Conservation (phyloP, 2,113 vertebrate genomes). For the Stictonetta naevosa region DNA sequence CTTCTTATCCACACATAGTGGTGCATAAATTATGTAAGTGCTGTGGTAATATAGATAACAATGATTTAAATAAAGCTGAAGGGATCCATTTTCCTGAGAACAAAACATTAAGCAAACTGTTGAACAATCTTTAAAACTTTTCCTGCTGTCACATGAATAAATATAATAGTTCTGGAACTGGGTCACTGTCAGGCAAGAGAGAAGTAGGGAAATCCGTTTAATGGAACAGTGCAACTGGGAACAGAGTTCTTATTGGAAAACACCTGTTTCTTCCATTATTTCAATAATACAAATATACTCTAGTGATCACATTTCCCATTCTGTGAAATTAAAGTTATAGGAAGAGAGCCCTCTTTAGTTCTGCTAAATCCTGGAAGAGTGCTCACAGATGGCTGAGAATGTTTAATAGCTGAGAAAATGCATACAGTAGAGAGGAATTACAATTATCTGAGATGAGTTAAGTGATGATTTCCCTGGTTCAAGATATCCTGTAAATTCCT, state of each 20-base stretch:
- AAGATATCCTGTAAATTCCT: constrained; percentile 40
- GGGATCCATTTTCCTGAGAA: not conserved
- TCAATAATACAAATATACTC: not conserved
- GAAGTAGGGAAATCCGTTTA: not conserved
- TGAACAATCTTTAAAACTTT: not conserved
- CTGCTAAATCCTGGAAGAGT: constrained; percentile 9
- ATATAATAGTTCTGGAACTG: constrained; percentile 15
- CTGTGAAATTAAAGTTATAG: constrained; percentile 40
- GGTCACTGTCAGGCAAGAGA: not conserved
- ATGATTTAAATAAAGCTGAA: not conserved
- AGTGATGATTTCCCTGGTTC: constrained; percentile 32
- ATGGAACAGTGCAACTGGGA: constrained; percentile 33
- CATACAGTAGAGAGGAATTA: not conserved
- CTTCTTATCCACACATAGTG: not conserved
- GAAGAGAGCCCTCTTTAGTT: not conserved
- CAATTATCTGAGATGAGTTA: constrained; percentile 50
- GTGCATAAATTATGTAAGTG: not conserved
- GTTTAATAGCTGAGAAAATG: constrained; percentile 2
- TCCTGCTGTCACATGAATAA: not conserved
- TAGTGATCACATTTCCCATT: constrained; percentile 41
- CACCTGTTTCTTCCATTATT: constrained; percentile 63
- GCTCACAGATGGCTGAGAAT: not conserved
- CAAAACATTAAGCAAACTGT: not conserved
- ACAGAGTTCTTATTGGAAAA: constrained; percentile 28
- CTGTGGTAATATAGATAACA: not conserved